Evolutionary conservation across 1,140 invertebrate species (phyloP), one percentile per base, ranked within the genome.

Genomic region (Pogonognathellus flavescens): DNA sequence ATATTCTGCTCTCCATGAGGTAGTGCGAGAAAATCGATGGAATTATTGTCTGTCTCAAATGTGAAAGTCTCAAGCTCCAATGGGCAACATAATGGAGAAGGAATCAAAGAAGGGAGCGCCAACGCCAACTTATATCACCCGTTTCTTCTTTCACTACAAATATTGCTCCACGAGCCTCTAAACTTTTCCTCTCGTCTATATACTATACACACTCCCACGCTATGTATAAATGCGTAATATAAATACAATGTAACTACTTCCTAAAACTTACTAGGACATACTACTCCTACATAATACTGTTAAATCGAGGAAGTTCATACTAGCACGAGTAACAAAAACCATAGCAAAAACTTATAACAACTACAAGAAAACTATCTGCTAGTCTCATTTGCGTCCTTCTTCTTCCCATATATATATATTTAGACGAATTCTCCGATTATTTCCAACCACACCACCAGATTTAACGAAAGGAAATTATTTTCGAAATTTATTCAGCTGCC

Each of bases 381-480:
- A 13, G 14, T 50, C 2, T n/a, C 70, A 76, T 8, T 76, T 76
- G 16, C 31, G 14, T 49, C 0, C 1, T 76, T 50, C 16, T 5
- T 7, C 4, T 1, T 6, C 16, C 20, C 14, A 76, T 76, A n/a
- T n/a, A 49, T 76, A 76, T 76, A 76, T 49, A n/a, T 76, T n/a
- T n/a, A n/a, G n/a, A n/a, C n/a, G n/a, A n/a, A n/a, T n/a, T n/a
- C n/a, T n/a, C n/a, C n/a, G n/a, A n/a, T n/a, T n/a, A n/a, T n/a
- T n/a, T n/a, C n/a, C n/a, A n/a, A n/a, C n/a, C n/a, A n/a, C n/a
- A n/a, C n/a, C n/a, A n/a, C n/a, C n/a, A 25, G 49, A 76, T 41
- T 76, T 76, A 10, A 11, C 13, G 41, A 76, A 76, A 76, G 70
- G 41, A 49, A 76, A 76, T 76, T 76, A 76, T 76, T 76, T 76